Base-by-base conservation (phyloP, 2,888 invertebrate species). In the Ennomos erosarius region DNA sequence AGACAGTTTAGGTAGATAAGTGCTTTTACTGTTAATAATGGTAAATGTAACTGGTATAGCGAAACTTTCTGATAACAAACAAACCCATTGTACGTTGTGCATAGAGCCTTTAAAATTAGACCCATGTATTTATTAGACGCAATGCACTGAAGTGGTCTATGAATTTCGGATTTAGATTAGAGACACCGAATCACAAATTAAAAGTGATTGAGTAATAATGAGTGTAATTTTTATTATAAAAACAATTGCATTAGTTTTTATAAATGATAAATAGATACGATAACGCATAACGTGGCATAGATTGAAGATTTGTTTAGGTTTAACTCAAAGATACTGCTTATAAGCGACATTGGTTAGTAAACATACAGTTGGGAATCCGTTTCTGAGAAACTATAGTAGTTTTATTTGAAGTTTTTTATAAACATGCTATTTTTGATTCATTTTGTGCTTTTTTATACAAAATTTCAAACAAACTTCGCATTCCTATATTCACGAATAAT, bases 281-380 rank as follows among this genome's bases (percentile, higher is more conserved):
- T 39, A 4, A 26, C 26, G 1, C 26, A 6, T 6, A 26, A 26
- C 26, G 52, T 53, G 43, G 58, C 48, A 47, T 13, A 48, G 53
- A 53, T 49, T 53, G 58, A 53, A 26, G 45, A 40, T 54, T 10
- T 55, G 59, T 59, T 59, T 59, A 59, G 46, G 40, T 46, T 51
- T 34, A 43, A 59, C 46, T 46, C 12, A 54, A 54, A 54, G 59
- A 55, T 54, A 49, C 50, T 35, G 39, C 39, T 54, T 46, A 35
- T 42, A 49, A 49, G 49, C 38, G 59, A 59, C 59, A 50, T 50
- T 44, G 36, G 49, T 50, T 50, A 46, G 38, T 54, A 59, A 54
- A 59, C 59, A 55, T 46, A 3, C 13, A 49, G 35, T 16, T 45
- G 12, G 38, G 38, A 55, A 59, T 45, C 46, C n/a, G 13, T 45